These are phyloP conservation scores for Xylophagus ater DNA, from an alignment of 2,888 invertebrate species.

Conservation along the genomic window DNA sequence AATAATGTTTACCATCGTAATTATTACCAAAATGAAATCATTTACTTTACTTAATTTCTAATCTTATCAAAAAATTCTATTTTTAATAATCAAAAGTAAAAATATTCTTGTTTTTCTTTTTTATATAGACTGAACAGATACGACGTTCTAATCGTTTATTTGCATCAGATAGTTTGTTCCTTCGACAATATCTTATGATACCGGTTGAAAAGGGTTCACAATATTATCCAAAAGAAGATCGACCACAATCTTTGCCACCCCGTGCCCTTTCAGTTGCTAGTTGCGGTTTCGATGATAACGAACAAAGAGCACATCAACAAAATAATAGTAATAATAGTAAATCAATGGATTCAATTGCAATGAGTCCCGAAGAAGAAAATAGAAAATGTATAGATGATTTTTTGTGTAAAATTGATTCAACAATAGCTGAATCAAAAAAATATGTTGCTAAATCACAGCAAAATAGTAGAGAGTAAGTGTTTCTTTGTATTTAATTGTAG, in stretches of 20 bases:
- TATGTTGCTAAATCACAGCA: slow-evolving; percentile 70
- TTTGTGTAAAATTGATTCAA: slow-evolving; percentile 70
- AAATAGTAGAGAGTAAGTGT: slow-evolving; percentile 70
- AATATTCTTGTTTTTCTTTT: no score
- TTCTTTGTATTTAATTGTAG: background rate
- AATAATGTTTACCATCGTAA: no score
- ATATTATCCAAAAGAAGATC: slow-evolving; percentile 47
- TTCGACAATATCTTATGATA: slow-evolving; percentile 77
- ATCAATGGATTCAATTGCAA: slow-evolving; percentile 43
- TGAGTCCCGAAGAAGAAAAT: slow-evolving; percentile 58
- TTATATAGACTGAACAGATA: slow-evolving; percentile 82
- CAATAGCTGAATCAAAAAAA: slow-evolving; percentile 71
- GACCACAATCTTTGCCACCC: slow-evolving; percentile 40
- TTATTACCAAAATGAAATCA: no score
- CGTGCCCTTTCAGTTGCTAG: slow-evolving; percentile 50
- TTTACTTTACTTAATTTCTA: no score
- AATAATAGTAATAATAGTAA: slow-evolving; percentile 32
- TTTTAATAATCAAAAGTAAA: no score
- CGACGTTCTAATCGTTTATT: slow-evolving; percentile 82
- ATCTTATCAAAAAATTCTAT: no score
- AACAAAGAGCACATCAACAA: no score
- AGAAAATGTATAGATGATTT: slow-evolving; percentile 69
- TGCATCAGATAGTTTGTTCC: slow-evolving; percentile 86
- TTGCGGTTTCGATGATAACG: slow-evolving; percentile 22
- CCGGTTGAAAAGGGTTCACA: slow-evolving; percentile 60